A percentile compares a stretch with the other conserved stretches of the same genome.
Conservation (phyloP, 92 coral and sea anemone genomes). For the Isaurus tuberculatus region DNA sequence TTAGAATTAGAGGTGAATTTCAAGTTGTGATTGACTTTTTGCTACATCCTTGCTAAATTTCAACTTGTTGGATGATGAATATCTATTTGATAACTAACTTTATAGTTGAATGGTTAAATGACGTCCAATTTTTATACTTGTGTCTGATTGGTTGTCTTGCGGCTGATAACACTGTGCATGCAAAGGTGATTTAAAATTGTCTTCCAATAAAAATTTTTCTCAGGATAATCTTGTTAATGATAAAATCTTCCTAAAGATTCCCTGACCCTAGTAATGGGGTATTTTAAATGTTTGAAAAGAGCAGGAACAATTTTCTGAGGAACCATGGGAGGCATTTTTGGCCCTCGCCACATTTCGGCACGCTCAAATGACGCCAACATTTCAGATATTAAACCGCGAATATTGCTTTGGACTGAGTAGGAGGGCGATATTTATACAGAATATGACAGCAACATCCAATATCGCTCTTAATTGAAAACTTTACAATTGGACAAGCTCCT, state of each 20-base stretch:
- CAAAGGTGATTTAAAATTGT: neutral
- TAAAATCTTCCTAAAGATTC: neutral
- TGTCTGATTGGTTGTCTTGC: neutral
- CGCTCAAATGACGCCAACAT: constrained; percentile 36
- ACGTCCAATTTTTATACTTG: neutral
- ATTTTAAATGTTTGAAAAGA: neutral
- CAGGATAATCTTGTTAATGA: neutral
- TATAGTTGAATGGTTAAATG: neutral
- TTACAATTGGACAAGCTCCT: constrained; percentile 12
- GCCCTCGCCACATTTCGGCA: constrained; percentile 26
- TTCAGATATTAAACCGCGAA: neutral
- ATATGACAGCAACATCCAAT: constrained; percentile 39
- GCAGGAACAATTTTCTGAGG: neutral
- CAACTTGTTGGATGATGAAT: neutral
- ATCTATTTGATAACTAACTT: neutral
- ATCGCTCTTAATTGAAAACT: constrained; percentile 31
- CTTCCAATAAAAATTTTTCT: neutral
- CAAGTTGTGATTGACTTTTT: too few species aligned
- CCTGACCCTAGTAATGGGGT: neutral
- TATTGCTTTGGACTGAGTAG: constrained; percentile 39
- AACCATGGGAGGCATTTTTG: constrained; percentile 32
- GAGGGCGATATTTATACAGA: constrained; percentile 21
- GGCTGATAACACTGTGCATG: neutral
- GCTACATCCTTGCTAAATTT: too few species aligned
- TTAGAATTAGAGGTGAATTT: too few species aligned